Evolutionary conservation across 2,113 vertebrate genomes (phyloP).

Genomic region (Ctenomys sociabilis): DNA sequence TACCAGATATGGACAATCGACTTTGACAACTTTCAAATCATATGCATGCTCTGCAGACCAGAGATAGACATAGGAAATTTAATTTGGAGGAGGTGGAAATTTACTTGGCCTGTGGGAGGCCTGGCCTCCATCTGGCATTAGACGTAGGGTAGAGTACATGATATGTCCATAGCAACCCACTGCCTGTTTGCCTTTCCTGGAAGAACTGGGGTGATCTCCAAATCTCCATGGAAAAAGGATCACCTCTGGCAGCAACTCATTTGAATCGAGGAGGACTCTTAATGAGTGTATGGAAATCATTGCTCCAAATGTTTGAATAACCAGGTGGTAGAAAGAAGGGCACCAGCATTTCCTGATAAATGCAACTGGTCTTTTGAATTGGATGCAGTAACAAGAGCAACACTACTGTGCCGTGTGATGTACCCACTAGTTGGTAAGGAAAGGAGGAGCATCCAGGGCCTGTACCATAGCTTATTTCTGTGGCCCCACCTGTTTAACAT

Average conservation of each 20-base stretch:
- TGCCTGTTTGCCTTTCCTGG: slow-evolving; percentile 10
- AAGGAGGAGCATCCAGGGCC: not conserved
- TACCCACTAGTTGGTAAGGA: not conserved
- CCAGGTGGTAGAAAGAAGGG: slow-evolving; percentile 65
- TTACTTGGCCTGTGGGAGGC: not conserved
- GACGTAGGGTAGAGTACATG: no score
- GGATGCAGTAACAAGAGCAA: not conserved
- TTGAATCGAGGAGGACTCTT: slow-evolving; percentile 79
- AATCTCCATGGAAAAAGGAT: slow-evolving; percentile 70
- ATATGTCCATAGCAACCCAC: not conserved
- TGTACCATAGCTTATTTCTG: not conserved
- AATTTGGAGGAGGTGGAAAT: not conserved
- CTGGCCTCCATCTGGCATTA: not conserved
- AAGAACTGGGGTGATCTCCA: slow-evolving; percentile 9
- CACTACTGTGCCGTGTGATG: slow-evolving; percentile 21
- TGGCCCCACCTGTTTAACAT: not conserved
- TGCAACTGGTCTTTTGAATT: slow-evolving; percentile 6
- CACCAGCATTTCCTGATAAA: slow-evolving; percentile 59
- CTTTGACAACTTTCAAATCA: not conserved
- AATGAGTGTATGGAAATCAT: slow-evolving; percentile 80
- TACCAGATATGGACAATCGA: not conserved
- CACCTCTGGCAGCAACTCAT: slow-evolving; percentile 72
- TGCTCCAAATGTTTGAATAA: slow-evolving; percentile 79
- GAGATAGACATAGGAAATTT: not conserved
- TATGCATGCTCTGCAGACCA: not conserved